A percentile compares a stretch with the other conserved stretches of the same genome.
Conservation (phyloP, 2,888 invertebrate genomes). For the Caenorhabditis sulstoni region DNA sequence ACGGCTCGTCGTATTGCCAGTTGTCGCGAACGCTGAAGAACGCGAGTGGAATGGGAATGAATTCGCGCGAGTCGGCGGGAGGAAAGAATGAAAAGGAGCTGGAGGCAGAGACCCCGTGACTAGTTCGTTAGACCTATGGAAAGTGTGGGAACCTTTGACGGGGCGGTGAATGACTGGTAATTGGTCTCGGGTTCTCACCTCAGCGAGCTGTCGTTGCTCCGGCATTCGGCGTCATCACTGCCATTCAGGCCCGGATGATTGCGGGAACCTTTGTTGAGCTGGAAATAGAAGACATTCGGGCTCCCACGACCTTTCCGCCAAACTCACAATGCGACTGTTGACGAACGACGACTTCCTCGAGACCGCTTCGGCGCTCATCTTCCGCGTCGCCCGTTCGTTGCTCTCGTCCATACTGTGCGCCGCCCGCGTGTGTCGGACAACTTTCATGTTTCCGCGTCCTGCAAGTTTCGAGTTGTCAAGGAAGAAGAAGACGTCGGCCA, state of each 20-base stretch:
- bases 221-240: constrained; percentile 64
- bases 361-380: constrained; percentile 72
- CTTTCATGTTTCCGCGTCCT: constrained; percentile 68
- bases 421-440: constrained; percentile 67
- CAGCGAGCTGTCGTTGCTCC: constrained; percentile 65
- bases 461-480: constrained; percentile 1
- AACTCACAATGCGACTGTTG: constrained; percentile 70
- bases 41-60: background rate
- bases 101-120: constrained; percentile 7
- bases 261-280: constrained; percentile 60
- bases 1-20: constrained; percentile 63
- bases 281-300: no score
- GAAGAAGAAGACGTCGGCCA: background rate
- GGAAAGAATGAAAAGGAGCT: background rate
- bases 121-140: constrained; percentile 18
- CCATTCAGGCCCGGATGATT: constrained; percentile 63
- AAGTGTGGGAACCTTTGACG: constrained; percentile 28
- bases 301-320: no score
- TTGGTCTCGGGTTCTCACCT: constrained; percentile 40
- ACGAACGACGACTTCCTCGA: constrained; percentile 71
- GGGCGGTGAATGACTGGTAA: constrained; percentile 24
- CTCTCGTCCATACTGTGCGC: constrained; percentile 71
- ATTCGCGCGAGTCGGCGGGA: background rate
- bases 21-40: constrained; percentile 55
- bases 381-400: constrained; percentile 64